Percentiles rank a stretch among this genome's conserved stretches.
Conservation (phyloP, 2,113 vertebrate species). For the Daboia siamensis region DNA sequence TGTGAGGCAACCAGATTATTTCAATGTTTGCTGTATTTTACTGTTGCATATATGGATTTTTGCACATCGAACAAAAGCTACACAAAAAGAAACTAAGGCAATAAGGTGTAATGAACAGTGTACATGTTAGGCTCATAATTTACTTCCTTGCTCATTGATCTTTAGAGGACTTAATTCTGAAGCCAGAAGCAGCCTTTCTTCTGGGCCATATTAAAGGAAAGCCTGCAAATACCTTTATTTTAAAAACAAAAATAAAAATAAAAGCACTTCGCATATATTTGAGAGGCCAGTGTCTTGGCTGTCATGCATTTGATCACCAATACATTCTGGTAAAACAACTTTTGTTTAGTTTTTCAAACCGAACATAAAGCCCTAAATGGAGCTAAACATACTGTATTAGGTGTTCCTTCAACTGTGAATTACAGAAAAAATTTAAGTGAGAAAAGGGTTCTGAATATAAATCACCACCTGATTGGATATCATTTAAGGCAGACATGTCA, state of each 20-base stretch:
- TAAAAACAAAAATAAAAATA: neutral
- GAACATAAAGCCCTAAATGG: neutral
- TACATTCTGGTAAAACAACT: neutral
- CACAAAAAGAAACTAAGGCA: neutral
- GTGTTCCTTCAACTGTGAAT: neutral
- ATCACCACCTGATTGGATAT: neutral
- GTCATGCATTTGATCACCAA: neutral
- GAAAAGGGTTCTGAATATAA: constrained; percentile 8
- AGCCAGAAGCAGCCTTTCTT: neutral
- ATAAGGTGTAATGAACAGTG: neutral
- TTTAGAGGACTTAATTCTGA: neutral
- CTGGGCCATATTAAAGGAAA: neutral
- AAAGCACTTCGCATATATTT: neutral
- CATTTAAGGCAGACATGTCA: too few species aligned
- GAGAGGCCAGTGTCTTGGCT: neutral
- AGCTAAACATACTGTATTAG: neutral
- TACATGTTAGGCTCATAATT: neutral
- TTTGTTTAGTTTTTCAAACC: neutral
- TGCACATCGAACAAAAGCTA: neutral
- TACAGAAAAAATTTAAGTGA: neutral
- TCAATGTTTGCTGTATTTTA: neutral
- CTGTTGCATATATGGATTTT: neutral
- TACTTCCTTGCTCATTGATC: neutral
- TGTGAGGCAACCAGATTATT: neutral
- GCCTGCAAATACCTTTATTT: neutral